Percentiles rank a stretch among this genome's conserved stretches.
Evolutionary conservation across 2,797 vertebrate species (phyloP).

Genomic region (Notolabrus celidotus): DNA sequence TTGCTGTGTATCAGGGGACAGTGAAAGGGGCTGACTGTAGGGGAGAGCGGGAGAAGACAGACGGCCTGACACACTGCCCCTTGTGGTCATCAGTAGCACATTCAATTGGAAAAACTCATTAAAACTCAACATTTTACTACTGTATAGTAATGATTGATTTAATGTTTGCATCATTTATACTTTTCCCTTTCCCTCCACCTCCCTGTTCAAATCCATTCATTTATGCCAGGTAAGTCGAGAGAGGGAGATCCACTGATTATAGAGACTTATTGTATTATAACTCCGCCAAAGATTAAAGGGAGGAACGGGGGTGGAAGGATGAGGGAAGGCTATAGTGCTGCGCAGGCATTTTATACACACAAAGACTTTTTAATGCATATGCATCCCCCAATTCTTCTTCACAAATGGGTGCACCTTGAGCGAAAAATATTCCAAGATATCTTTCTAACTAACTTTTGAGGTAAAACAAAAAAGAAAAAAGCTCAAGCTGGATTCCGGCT

Average conservation of each 20-base stretch:
- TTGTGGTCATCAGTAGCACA: constrained; percentile 56
- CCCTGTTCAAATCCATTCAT: constrained; percentile 46
- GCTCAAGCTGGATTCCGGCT: constrained; percentile 49
- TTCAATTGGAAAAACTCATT: constrained; percentile 31
- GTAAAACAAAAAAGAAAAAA: constrained; percentile 61
- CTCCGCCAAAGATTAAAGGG: constrained; percentile 75
- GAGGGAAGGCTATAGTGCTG: constrained; percentile 78
- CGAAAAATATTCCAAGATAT: constrained; percentile 78
- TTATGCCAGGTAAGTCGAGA: constrained; percentile 61
- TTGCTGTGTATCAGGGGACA: constrained; percentile 70
- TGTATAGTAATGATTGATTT: constrained; percentile 41
- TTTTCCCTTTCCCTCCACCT: constrained; percentile 29
- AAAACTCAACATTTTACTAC: constrained; percentile 25
- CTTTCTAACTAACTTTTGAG: constrained; percentile 77
- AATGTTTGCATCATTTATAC: constrained; percentile 45
- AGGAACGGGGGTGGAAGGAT: constrained; percentile 69
- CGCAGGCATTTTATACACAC: constrained; percentile 74
- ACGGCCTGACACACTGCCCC: constrained; percentile 64
- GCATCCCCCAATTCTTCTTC: constrained; percentile 74
- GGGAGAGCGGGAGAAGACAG: constrained; percentile 56
- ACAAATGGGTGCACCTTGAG: constrained; percentile 81
- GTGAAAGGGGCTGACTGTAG: constrained; percentile 76
- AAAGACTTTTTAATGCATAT: constrained; percentile 81
- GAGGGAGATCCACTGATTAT: constrained; percentile 68
- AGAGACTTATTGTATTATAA: constrained; percentile 77